Evolutionary conservation across 2,113 vertebrate genomes (phyloP), one percentile per base, ranked within the genome.

Genomic region (Cisticola juncidis): DNA sequence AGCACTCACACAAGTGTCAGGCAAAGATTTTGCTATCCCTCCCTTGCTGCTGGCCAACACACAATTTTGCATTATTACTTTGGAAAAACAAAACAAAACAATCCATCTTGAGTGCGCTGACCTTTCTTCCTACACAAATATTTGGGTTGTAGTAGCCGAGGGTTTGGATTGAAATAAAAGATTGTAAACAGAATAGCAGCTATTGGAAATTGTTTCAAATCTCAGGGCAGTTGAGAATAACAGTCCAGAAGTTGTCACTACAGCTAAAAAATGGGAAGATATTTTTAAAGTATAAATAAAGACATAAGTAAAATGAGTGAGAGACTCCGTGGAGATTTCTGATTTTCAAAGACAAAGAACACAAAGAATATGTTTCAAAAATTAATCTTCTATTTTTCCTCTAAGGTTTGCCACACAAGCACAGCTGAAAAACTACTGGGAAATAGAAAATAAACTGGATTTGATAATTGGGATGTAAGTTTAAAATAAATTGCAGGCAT

Each of bases 401-500:
- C 35, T 68, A 64, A 65, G 31, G 33, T 77, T 76, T 88, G 45
- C 48, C 81, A 51, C 48, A 33, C 7, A 47, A 81, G 15, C 47
- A 64, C 68, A 57, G 15, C 74, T 18, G 1, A 57, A 81, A 72
- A 89, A 54, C 44, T 48, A 31, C 17, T 31, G 19, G 33, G 62
- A 87, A 79, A 76, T 5, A 56, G 26, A 53, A 88, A 92, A 90
- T 77, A 77, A 87, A 50, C 56, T 42, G 68, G 20, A 95, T 83
- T 89, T 78, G 53, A 84, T 90, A 90, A 88, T 58, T 17, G 13
- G 36, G 31, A 45, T 36, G 5, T 33, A 72, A 53, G 33, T 71
- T 89, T 81, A 53, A 89, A 80, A 87, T 58, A 70, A 76, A 9
- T 50, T 65, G 69, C 24, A 79, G 71, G 28, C 62, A 62, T 62